Base-by-base conservation (phyloP, 2,888 invertebrate species). In the Drosophila differens region DNA sequence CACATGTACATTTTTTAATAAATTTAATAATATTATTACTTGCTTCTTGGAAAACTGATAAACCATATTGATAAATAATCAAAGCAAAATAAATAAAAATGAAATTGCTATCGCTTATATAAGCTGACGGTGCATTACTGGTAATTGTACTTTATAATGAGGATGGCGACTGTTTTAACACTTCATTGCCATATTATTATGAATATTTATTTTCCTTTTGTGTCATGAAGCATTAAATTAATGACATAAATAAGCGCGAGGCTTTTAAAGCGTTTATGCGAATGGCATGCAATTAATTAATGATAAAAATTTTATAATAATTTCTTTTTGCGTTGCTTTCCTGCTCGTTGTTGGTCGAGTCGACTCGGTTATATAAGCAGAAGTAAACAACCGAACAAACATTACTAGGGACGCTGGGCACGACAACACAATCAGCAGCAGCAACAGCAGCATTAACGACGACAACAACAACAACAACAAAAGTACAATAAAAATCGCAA, bases 261-360 rank as follows among this genome's bases (percentile, higher is more conserved):
- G 61, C 58, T 64, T 79, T 79, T 83, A 64, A 79, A 76, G 66
- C 81, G 66, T 60, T 70, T 80, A 58, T 73, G 79, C 60, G 60
- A 72, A 53, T 72, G 82, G 67, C 71, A 70, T 71, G 72, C 66
- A 74, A 77, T 83, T 81, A 81, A 83, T 81, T 75, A 79, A 82
- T 82, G 66, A 68, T 66, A 76, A 69, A 55, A 62, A 53, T 62
- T 63, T 66, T 60, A 54, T 58, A 14, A n/a, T 64, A 12, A 33
- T 37, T 28, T 14, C 30, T 44, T 30, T 59, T 64, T 47, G 22
- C 33, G 6, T 54, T 41, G 47, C n/a, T 39, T 35, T 47, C 28
- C 28, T 41, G 37, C 9, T 14, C 28, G 28, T 57, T 30, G 19
- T 3, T 39, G 39, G n/a, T n/a, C 28, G n/a, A n/a, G 28, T 25